Base-by-base conservation (phyloP, 2,113 vertebrate species). In the Dendrocopos noguchii region DNA sequence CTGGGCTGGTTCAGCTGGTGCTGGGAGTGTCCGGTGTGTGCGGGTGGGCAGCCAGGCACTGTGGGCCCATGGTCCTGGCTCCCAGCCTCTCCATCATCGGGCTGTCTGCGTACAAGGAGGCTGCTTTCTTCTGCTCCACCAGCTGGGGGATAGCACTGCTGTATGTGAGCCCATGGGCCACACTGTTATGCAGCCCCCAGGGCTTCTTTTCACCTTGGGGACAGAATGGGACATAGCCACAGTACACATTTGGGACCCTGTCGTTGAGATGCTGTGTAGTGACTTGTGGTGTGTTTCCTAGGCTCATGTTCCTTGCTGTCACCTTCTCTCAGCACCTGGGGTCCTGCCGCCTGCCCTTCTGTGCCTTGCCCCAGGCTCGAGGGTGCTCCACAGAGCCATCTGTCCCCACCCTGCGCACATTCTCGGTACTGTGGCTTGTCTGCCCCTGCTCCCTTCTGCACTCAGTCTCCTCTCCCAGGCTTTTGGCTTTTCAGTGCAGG, bases 41-140 rank as follows among this genome's bases (percentile, higher is more conserved):
- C 0, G 98, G 98, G 13, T 95, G 96, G 83, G 88, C 97, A 66
- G 90, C 88, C 1, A 70, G 1, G 63, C 95, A 44, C 81, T 98
- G 98, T 2, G 98, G 98, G 27, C 98, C 98, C 31, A 97, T 99
- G 97, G 98, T 98, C 34, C 94, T 98, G 94, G 98, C 98, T 4
- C 98, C 98, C 21, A 97, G 97, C 66, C 97, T 98, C 63, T 97
- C 98, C 73, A 97, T 99, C 79, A 98, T 98, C 1, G 98, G 98
- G 7, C 96, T 98, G 15, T 98, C 98, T 3, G 91, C 97, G 12
- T 98, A 98, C 97, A 98, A 97, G 63, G 98, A 98, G 83, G 98
- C 98, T 2, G 98, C 98, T 47, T 96, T 98, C 64, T 97, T 98
- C 85, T 98, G 98, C 91, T 98, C 98, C 7, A 84, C 97, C 73